Evolutionary conservation across 2,113 vertebrate genomes (phyloP), one percentile per base, ranked within the genome.

Genomic region (Nematolebias whitei): DNA sequence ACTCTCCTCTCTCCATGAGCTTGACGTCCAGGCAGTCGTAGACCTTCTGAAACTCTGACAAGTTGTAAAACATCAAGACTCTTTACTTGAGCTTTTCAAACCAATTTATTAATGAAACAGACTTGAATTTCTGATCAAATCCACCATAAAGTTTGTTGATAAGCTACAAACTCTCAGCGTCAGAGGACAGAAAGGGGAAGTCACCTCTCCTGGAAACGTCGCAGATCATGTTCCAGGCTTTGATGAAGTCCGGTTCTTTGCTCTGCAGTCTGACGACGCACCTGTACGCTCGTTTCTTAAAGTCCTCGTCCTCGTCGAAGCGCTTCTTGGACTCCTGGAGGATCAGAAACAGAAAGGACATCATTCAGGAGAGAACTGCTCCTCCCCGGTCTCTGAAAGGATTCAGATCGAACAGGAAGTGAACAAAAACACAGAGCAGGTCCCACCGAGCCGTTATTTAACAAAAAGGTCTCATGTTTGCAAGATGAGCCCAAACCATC

Each of bases 251-350:
- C 0, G 94, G 92, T n/a, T 93, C 93, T 90, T 96, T 98, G 92
- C 95, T 96, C 93, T 99, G 98, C 59, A 99, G 94, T 19, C 90
- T 85, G 80, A 99, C 96, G 15, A 99, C 98, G 55, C 97, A 98
- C 72, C 94, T 93, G 68, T 99, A 99, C 1, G 96, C 97, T 48
- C 93, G 91, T 73, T 95, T 98, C 91, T 99, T 99, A 61, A 99
- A 99, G 2, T 93, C 96, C 72, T 98, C 96, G 5, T 99, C 97
- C 0, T 92, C 92, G 76, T 99, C 98, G 78, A 99, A 99, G 6
- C 98, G 94, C 85, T 94, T 95, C 89, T 99, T 99, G 2, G 98
- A 99, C 84, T 98, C 97, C 98, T 73, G 62, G 39, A 16, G 35
- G n/a, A 52, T 5, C 32, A 41, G 2, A 15, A 18, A n/a, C 4